These are phyloP conservation scores for Aromia moschata DNA, from an alignment of 2,888 invertebrate species.

Conservation along the genomic window DNA sequence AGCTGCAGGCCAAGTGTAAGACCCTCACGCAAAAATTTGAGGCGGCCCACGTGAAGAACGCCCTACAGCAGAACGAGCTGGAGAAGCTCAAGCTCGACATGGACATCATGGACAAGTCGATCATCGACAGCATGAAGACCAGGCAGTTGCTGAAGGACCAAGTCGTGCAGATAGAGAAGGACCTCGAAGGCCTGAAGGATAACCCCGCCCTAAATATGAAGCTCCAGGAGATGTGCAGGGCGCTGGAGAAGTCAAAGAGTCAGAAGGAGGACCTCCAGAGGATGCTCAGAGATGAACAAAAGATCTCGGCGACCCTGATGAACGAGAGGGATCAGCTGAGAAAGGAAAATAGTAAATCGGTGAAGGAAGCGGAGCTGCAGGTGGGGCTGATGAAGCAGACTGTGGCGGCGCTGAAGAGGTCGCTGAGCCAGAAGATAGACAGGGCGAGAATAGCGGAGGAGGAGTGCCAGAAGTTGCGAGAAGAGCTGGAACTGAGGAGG, in stretches of 20 bases:
- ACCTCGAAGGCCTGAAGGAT: background rate
- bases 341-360: background rate
- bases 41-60: background rate
- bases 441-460: background rate
- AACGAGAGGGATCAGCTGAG: background rate
- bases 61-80: background rate
- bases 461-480: background rate
- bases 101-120: background rate
- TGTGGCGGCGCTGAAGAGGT: background rate
- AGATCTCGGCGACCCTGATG: background rate
- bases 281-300: background rate
- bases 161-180: background rate
- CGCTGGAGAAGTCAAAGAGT: background rate
- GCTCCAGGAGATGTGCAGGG: background rate
- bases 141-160: background rate
- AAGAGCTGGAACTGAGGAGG: background rate
- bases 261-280: background rate
- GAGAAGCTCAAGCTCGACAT: background rate
- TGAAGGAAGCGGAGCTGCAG: background rate
- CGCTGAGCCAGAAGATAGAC: background rate
- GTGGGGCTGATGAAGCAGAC: background rate
- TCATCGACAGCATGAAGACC: background rate
- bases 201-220: background rate
- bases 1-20: background rate
- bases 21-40: background rate